A percentile compares a stretch with the other conserved stretches of the same genome.
phyloP scores from a whole-genome alignment of 2,888 invertebrate genomes.

The Coelinius sp. region DNA sequence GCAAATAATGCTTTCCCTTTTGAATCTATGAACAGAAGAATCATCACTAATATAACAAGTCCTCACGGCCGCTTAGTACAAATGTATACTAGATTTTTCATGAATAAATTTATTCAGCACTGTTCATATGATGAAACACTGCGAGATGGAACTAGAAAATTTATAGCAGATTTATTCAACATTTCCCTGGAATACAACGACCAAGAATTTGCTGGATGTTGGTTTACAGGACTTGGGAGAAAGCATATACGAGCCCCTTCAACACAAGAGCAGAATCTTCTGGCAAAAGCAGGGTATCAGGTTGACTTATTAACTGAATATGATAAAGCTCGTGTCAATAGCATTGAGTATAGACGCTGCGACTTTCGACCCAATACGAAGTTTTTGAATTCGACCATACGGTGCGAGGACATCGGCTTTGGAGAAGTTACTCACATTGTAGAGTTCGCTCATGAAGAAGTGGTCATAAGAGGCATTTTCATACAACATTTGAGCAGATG shows the following conservation, averaged over 20 bases:
- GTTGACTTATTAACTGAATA: background rate
- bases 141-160: background rate
- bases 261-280: background rate
- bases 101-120: no score
- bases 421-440: background rate
- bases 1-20: slow-evolving; percentile 28
- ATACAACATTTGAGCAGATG: background rate
- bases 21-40: background rate
- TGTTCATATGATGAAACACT: background rate
- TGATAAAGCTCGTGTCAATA: background rate
- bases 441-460: background rate
- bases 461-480: background rate
- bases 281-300: background rate
- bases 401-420: background rate
- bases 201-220: background rate
- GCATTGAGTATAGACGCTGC: background rate
- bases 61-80: no score
- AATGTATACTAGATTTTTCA: no score
- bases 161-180: background rate
- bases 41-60: no score
- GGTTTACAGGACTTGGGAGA: background rate
- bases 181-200: background rate
- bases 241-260: background rate
- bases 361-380: background rate
- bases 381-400: background rate